phyloP scores from a whole-genome alignment of 2,113 vertebrate genomes.

The Procapra przewalskii region DNA sequence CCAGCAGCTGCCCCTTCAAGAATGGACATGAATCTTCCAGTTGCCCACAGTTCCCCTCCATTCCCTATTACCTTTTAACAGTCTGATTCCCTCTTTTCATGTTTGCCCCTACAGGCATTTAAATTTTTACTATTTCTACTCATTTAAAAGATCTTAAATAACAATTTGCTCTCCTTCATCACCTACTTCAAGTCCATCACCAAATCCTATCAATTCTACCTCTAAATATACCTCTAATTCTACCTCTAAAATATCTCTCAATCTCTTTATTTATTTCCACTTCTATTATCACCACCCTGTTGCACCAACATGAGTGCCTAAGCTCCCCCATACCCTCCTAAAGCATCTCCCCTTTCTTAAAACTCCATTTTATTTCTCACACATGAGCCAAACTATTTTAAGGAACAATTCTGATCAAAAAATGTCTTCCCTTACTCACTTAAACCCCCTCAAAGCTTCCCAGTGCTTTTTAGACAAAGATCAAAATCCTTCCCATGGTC shows the following conservation, averaged over 20 bases:
- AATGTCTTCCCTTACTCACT: neutral
- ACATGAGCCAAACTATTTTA: neutral
- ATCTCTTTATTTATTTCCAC: neutral
- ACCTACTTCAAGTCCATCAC: neutral
- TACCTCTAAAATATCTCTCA: neutral
- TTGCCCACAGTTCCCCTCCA: neutral
- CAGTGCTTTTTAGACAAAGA: neutral
- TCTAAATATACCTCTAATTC: neutral
- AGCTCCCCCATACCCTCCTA: neutral
- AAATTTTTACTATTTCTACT: neutral
- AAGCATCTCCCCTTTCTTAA: neutral
- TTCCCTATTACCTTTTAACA: neutral
- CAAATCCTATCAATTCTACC: neutral
- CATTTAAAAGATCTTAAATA: conserved; percentile 24
- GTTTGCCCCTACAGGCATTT: neutral
- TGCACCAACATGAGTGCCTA: neutral
- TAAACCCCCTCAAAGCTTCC: neutral
- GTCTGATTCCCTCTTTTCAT: neutral
- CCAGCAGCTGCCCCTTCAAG: neutral
- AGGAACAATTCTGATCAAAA: neutral
- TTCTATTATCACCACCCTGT: neutral
- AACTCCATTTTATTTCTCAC: neutral
- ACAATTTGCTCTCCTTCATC: neutral
- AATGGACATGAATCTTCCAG: neutral
- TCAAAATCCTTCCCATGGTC: neutral